phyloP scores from a whole-genome alignment of 2,113 vertebrate genomes.

The Ptychochromis oligacanthus region DNA sequence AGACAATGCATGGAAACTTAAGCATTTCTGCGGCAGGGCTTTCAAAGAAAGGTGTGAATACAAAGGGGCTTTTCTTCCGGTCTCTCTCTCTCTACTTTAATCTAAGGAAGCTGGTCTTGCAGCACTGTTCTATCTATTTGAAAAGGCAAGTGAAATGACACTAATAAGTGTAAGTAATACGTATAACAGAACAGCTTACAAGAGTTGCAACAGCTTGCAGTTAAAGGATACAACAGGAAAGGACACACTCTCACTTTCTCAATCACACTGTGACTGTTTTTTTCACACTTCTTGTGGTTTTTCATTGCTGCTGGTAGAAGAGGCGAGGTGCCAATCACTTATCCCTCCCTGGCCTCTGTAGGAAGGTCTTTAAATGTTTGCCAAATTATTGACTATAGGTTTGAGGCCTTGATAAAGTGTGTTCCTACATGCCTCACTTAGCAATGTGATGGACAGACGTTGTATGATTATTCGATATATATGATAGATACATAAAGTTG shows the following conservation, averaged over 20 bases:
- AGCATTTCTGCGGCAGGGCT: neutral
- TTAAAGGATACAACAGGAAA: neutral
- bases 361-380: neutral
- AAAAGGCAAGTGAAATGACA: neutral
- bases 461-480: neutral
- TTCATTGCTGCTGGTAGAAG: neutral
- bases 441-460: too few species aligned
- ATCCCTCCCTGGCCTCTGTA: fast-evolving
- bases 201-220: neutral
- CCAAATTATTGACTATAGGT: neutral
- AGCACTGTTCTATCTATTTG: fast-evolving
- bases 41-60: neutral
- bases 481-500: fast-evolving
- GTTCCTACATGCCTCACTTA: too few species aligned
- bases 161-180: fast-evolving
- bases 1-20: slow-evolving; percentile 1
- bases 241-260: fast-evolving
- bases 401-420: neutral
- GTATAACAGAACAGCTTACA: fast-evolving
- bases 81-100: neutral
- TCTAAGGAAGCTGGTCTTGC: neutral
- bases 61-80: neutral
- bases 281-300: fast-evolving
- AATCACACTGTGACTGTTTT: neutral
- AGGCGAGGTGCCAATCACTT: neutral